Evolutionary conservation across 2,113 vertebrate species (phyloP).

Genomic region (Tragelaphus buxtoni): DNA sequence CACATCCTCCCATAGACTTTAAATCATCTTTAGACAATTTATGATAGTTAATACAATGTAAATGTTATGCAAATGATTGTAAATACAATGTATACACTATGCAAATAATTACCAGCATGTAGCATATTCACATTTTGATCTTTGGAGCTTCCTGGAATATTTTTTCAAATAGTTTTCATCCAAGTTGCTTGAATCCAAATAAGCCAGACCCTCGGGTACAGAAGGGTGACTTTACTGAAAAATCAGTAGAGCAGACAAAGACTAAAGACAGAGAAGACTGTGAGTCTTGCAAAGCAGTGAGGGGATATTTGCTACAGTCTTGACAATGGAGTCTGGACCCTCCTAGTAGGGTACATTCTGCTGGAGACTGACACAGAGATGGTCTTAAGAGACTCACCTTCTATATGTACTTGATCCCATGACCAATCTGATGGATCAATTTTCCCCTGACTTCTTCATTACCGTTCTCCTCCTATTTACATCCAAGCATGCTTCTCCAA

Average conservation of each 20-base stretch:
- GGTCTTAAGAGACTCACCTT: neutral
- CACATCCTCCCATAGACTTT: neutral
- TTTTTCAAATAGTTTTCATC: neutral
- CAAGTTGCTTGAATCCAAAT: neutral
- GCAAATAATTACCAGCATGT: neutral
- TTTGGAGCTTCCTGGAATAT: neutral
- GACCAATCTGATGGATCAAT: rapidly evolving
- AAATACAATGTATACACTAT: neutral
- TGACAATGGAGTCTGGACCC: neutral
- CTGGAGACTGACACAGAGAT: neutral
- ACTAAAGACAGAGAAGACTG: neutral
- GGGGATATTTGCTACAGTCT: neutral
- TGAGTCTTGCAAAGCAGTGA: neutral
- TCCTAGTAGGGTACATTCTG: neutral
- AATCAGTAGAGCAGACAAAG: neutral
- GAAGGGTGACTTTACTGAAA: neutral
- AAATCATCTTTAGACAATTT: neutral
- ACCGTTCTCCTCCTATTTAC: neutral
- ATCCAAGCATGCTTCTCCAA: neutral
- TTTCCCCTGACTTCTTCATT: neutral
- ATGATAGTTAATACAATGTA: neutral
- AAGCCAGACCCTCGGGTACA: neutral
- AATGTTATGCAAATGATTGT: neutral
- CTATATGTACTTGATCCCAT: neutral
- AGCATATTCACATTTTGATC: neutral